A percentile compares a stretch with the other conserved stretches of the same genome.
These are phyloP conservation scores for Petrophora chlorosata DNA, from an alignment of 2,888 invertebrate species.

Conservation along the genomic window DNA sequence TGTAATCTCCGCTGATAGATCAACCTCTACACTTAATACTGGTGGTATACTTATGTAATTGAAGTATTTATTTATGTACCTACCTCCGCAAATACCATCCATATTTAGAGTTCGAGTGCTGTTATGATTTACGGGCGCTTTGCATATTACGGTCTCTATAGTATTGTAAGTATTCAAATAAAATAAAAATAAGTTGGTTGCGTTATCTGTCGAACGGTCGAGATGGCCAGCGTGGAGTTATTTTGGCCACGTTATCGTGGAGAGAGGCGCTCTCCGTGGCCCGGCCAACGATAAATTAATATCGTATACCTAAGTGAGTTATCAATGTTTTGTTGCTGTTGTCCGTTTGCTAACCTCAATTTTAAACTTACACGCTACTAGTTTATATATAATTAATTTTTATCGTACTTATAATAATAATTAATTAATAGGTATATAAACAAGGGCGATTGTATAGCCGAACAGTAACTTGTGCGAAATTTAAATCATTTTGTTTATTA, in stretches of 20 bases:
- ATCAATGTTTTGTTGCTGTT: constrained; percentile 60
- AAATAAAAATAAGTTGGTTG: constrained; percentile 56
- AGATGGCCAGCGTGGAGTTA: constrained; percentile 68
- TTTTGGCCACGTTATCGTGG: constrained; percentile 77
- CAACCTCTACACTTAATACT: constrained; percentile 12
- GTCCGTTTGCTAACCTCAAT: constrained; percentile 35
- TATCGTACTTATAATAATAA: no score
- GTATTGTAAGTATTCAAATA: constrained; percentile 49
- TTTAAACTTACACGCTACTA: background rate
- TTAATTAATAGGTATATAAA: constrained; percentile 8
- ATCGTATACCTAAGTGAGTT: constrained; percentile 64
- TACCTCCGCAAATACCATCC: constrained; percentile 20
- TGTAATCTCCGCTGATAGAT: constrained; percentile 35
- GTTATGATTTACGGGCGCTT: constrained; percentile 39
- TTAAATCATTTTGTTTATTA: no score
- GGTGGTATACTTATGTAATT: no score
- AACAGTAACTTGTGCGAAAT: no score
- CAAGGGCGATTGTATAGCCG: no score
- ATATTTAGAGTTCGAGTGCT: constrained; percentile 34
- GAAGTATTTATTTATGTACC: no score
- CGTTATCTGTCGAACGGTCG: constrained; percentile 65
- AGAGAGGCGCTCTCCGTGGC: constrained; percentile 60
- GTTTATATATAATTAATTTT: constrained; percentile 17
- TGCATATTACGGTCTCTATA: constrained; percentile 39
- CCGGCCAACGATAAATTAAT: constrained; percentile 73